Evolutionary conservation across 2,888 invertebrate species (phyloP).

Genomic region (Caenorhabditis sp.): DNA sequence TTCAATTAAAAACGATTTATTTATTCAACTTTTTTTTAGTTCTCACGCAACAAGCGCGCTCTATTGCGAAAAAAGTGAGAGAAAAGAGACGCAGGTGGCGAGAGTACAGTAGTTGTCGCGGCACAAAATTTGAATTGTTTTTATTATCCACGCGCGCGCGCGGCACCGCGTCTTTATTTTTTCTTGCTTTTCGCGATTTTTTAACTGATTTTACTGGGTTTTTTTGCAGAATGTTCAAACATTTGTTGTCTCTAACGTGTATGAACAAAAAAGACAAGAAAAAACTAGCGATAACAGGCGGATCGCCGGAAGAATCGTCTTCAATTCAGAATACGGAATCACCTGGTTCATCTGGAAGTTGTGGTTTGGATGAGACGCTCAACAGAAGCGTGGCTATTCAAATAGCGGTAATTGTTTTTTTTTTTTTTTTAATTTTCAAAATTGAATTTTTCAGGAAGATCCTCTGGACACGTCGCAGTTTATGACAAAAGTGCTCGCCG

Average conservation of each 20-base stretch:
- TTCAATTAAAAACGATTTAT: no score
- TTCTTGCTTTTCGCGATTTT: not conserved
- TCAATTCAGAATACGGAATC: not conserved
- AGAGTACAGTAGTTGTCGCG: no score
- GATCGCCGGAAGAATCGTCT: constrained; percentile 12
- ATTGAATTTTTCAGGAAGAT: constrained; percentile 13
- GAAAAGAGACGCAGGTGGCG: no score
- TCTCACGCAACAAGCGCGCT: no score
- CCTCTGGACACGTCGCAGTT: constrained; percentile 29
- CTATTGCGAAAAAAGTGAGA: no score
- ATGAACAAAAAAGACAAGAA: constrained; percentile 49
- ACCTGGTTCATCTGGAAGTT: not conserved
- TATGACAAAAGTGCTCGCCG: constrained; percentile 36
- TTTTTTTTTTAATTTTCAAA: not conserved
- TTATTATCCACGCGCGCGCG: no score
- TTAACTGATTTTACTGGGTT: not conserved
- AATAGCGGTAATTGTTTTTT: not conserved
- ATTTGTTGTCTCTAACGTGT: constrained; percentile 21
- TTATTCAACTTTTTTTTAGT: no score
- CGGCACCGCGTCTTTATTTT: no score
- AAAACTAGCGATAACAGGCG: constrained; percentile 42
- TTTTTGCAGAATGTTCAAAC: constrained; percentile 49
- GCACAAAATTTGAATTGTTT: no score
- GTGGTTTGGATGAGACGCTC: constrained; percentile 23
- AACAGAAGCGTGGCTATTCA: constrained; percentile 36